These are phyloP conservation scores for Lagodon rhomboides DNA, from an alignment of 2,797 vertebrate genomes.

Conservation along the genomic window DNA sequence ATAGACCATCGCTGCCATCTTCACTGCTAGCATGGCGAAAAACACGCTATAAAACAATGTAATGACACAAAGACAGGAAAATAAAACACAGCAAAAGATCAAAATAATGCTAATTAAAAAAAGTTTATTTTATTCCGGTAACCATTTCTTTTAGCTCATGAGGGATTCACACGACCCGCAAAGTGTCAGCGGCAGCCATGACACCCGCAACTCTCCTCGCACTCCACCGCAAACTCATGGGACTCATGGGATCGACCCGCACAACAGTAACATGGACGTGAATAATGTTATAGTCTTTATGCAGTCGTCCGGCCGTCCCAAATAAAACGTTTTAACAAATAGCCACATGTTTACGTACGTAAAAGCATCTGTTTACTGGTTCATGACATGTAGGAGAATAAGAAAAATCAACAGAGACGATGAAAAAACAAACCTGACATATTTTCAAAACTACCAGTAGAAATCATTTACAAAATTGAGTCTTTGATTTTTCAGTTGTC, in stretches of 20 bases:
- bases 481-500: slow-evolving; percentile 62
- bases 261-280: slow-evolving; percentile 63
- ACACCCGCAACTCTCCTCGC: slow-evolving; percentile 54
- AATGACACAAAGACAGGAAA: not conserved
- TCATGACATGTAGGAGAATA: slow-evolving; percentile 59
- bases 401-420: slow-evolving; percentile 74
- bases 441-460: slow-evolving; percentile 73
- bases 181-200: slow-evolving; percentile 46
- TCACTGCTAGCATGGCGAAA: not conserved
- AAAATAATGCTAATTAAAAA: slow-evolving; percentile 67
- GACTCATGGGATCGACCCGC: slow-evolving; percentile 43
- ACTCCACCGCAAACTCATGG: slow-evolving; percentile 62
- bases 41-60: not conserved
- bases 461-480: slow-evolving; percentile 78
- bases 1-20: too few species aligned
- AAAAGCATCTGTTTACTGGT: slow-evolving; percentile 58
- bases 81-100: slow-evolving; percentile 16
- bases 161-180: slow-evolving; percentile 64
- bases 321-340: slow-evolving; percentile 45
- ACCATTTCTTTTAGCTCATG: slow-evolving; percentile 64
- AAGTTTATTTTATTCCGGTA: slow-evolving; percentile 71
- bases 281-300: slow-evolving; percentile 38
- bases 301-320: slow-evolving; percentile 24
- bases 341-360: slow-evolving; percentile 51
- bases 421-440: slow-evolving; percentile 57